phyloP scores from a whole-genome alignment of 2,797 vertebrate genomes.

The Acrossocheilus wenchowensis region DNA sequence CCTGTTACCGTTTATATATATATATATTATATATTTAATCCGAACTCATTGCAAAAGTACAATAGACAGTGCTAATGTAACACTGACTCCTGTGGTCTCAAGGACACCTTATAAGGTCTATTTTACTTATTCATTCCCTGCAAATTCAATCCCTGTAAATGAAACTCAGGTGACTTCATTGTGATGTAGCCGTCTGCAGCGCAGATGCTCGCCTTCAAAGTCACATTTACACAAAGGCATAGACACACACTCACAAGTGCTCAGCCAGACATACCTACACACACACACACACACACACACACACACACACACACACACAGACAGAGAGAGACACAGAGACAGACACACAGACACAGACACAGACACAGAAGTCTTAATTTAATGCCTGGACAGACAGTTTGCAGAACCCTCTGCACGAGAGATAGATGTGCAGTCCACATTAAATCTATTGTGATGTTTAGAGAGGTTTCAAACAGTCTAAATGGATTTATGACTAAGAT shows the following conservation, averaged over 20 bases:
- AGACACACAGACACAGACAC: too few relatives aligned
- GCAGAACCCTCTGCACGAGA: neutral
- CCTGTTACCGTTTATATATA: neutral
- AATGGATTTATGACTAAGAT: neutral
- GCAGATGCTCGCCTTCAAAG: constrained; percentile 41
- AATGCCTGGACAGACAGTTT: constrained; percentile 19
- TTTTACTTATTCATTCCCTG: constrained; percentile 42
- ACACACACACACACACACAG: too few relatives aligned
- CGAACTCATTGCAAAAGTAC: neutral
- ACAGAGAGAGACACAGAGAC: too few relatives aligned
- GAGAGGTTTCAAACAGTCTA: neutral
- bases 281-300: too few relatives aligned
- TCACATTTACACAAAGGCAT: constrained; percentile 19
- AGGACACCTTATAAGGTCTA: constrained; percentile 11
- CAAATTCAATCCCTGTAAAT: constrained; percentile 38
- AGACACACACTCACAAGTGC: constrained; percentile 4
- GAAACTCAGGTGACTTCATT: constrained; percentile 39
- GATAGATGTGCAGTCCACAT: neutral
- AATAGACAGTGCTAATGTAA: neutral
- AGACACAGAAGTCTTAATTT: constrained; percentile 20
- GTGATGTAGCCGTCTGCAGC: constrained; percentile 27
- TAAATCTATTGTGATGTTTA: neutral
- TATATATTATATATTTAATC: too few relatives aligned
- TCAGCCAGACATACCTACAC: constrained; percentile 9
- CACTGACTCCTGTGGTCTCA: neutral